These are phyloP conservation scores for Ceratina japonica DNA, from an alignment of 1,140 invertebrate genomes.

Conservation along the genomic window DNA sequence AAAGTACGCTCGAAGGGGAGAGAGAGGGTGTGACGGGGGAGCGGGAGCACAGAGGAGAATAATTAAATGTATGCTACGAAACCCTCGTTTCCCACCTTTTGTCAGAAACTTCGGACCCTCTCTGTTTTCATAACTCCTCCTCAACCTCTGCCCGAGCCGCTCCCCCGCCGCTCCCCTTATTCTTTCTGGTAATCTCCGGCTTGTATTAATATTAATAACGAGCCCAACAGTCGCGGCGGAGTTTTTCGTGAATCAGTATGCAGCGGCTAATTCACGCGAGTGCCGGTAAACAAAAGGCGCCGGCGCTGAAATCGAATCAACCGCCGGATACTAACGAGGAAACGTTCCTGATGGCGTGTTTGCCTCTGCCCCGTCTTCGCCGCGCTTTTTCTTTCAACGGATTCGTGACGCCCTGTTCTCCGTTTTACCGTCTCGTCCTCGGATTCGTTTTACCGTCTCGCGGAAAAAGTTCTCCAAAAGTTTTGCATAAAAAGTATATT, in stretches of 20 bases:
- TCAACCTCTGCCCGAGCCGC: not conserved
- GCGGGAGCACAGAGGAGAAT: slow-evolving; percentile 4
- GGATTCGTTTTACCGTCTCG: too few species aligned
- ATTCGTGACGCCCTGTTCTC: slow-evolving; percentile 16
- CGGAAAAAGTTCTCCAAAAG: too few species aligned
- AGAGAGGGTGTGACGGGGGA: not conserved
- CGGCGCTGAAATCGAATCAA: slow-evolving; percentile 66
- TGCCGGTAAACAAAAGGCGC: slow-evolving; percentile 60
- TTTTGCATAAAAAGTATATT: too few species aligned
- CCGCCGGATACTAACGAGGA: slow-evolving; percentile 60
- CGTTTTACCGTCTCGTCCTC: too few species aligned
- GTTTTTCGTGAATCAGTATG: slow-evolving; percentile 44
- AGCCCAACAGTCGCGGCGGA: slow-evolving; percentile 15
- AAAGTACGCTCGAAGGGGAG: slow-evolving; percentile 25
- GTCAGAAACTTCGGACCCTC: slow-evolving; percentile 38
- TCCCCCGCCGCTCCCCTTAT: not conserved
- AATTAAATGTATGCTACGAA: slow-evolving; percentile 60
- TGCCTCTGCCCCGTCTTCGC: slow-evolving; percentile 21
- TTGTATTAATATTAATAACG: slow-evolving; percentile 60
- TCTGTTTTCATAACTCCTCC: slow-evolving; percentile 12
- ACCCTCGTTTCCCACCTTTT: slow-evolving; percentile 44
- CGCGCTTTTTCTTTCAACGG: slow-evolving; percentile 9
- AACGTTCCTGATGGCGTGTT: slow-evolving; percentile 59
- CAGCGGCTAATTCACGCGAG: slow-evolving; percentile 30
- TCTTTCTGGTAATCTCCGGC: not conserved